Evolutionary conservation across 2,113 vertebrate species (phyloP).

Genomic region (Orycteropus afer): DNA sequence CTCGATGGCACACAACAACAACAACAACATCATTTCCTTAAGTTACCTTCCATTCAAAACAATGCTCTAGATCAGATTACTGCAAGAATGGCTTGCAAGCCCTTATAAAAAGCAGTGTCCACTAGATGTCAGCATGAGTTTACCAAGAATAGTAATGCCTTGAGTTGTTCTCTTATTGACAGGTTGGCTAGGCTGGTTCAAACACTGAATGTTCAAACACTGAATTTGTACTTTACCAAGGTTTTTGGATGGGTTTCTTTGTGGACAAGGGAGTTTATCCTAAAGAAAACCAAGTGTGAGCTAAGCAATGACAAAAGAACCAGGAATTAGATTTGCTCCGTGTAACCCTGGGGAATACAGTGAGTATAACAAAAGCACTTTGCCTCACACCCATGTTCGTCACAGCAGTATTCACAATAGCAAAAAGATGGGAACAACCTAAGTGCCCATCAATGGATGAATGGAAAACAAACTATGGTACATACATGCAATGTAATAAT

Average conservation of each 20-base stretch:
- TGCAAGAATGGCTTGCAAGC: background rate
- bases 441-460: too few species aligned
- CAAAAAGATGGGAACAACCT: background rate
- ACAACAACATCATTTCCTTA: background rate
- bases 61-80: background rate
- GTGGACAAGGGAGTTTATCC: background rate
- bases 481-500: too few species aligned
- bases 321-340: background rate
- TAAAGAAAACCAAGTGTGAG: background rate
- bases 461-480: too few species aligned
- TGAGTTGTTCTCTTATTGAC: too few species aligned
- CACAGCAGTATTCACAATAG: too few species aligned
- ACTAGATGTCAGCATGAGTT: constrained; percentile 20
- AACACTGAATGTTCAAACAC: background rate
- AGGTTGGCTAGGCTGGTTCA: background rate
- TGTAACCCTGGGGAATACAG: background rate
- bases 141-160: background rate
- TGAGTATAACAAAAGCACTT: background rate
- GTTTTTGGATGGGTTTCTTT: background rate
- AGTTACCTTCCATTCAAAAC: background rate
- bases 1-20: too few species aligned
- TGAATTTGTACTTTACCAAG: background rate
- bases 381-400: background rate
- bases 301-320: background rate
- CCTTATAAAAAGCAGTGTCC: background rate